A percentile compares a stretch with the other conserved stretches of the same genome.
These are phyloP conservation scores for Aurelia aurita DNA, from an alignment of 30 jellyfish, hydroid and myxozoan species.

Conservation along the genomic window DNA sequence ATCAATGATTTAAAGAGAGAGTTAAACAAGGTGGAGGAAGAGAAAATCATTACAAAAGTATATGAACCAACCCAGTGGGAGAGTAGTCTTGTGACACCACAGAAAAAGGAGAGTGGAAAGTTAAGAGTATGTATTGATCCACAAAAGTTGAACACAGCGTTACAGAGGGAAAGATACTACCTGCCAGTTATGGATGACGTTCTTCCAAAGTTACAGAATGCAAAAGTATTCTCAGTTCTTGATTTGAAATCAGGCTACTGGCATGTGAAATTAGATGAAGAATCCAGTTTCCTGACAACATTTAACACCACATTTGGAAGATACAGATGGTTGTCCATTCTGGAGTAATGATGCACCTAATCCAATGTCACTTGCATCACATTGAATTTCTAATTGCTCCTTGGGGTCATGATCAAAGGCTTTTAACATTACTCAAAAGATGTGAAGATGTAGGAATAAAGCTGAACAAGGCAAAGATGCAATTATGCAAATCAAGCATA, in stretches of 20 bases:
- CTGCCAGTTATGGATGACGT: slow-evolving; percentile 53
- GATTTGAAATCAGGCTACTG: slow-evolving; percentile 64
- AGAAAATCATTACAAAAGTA: slow-evolving; percentile 36
- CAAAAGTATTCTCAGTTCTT: slow-evolving; percentile 61
- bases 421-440: slow-evolving; percentile 23
- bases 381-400: slow-evolving; percentile 41
- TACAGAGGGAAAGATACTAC: slow-evolving; percentile 54
- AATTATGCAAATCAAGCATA: slow-evolving; percentile 34
- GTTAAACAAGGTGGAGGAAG: slow-evolving; percentile 43
- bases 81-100: slow-evolving; percentile 47
- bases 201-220: slow-evolving; percentile 62
- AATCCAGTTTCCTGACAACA: slow-evolving; percentile 62
- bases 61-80: slow-evolving; percentile 60
- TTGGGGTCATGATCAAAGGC: slow-evolving; percentile 45
- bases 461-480: slow-evolving; percentile 58
- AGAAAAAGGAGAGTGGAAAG: slow-evolving; percentile 43
- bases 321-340: slow-evolving; percentile 65
- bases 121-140: slow-evolving; percentile 61
- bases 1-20: slow-evolving; percentile 47
- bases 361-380: slow-evolving; percentile 64
- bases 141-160: slow-evolving; percentile 48
- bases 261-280: slow-evolving; percentile 57
- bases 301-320: slow-evolving; percentile 51
- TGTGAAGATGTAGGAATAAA: slow-evolving; percentile 49
- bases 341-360: slow-evolving; percentile 72